phyloP scores from a whole-genome alignment of 2,113 vertebrate species.

The Pterophyllum scalare region DNA sequence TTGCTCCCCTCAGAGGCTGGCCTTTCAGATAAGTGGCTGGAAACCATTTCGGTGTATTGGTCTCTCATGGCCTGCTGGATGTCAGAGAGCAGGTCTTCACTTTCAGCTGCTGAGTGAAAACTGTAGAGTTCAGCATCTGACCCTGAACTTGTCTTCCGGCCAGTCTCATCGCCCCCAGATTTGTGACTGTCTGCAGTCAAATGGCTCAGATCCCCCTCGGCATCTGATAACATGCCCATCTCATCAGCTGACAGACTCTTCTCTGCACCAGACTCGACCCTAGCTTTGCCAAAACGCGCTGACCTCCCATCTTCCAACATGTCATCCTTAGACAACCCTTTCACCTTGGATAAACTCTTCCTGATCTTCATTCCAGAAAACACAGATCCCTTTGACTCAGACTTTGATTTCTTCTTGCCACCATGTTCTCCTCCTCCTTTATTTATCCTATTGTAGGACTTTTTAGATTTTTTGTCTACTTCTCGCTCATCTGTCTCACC shows the following conservation, averaged over 20 bases:
- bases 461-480: conserved; percentile 88
- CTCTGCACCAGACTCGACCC: conserved; percentile 77
- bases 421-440: conserved; percentile 80
- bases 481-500: conserved; percentile 82
- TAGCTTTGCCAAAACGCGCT: conserved; percentile 45
- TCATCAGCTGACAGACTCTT: conserved; percentile 87
- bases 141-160: conserved; percentile 88
- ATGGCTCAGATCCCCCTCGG: conserved; percentile 79
- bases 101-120: conserved; percentile 93
- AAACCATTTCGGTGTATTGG: conserved; percentile 78
- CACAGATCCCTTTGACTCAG: conserved; percentile 87
- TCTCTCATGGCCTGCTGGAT: conserved; percentile 91
- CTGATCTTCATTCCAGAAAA: conserved; percentile 92
- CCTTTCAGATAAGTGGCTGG: conserved; percentile 54
- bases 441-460: conserved; percentile 79
- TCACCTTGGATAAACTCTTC: conserved; percentile 87
- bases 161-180: conserved; percentile 76
- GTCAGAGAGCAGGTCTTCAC: conserved; percentile 91
- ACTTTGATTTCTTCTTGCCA: conserved; percentile 87
- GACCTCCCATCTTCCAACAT: conserved; percentile 82
- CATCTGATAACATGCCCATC: conserved; percentile 84
- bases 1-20: conserved; percentile 39
- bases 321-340: conserved; percentile 85
- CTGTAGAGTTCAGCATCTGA: conserved; percentile 95
- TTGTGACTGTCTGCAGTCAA: conserved; percentile 72